Percentiles rank a stretch among this genome's conserved stretches.
These are phyloP conservation scores for Amphipyra tragopoginis DNA, from an alignment of 2,888 invertebrate species.

Conservation along the genomic window DNA sequence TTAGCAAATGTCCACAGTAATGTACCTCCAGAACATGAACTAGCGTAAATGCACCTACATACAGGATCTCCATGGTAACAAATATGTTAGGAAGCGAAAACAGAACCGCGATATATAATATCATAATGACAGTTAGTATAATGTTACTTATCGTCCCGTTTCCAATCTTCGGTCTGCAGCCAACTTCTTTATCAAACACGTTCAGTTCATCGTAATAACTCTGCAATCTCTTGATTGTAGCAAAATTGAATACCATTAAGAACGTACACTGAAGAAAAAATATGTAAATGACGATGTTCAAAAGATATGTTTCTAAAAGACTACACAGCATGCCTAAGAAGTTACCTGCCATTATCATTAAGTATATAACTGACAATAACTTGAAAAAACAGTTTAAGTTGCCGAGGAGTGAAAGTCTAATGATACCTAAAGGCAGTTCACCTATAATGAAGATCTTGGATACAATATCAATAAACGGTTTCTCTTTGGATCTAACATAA, in stretches of 20 bases:
- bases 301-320: conserved; percentile 8
- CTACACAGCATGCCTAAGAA: conserved; percentile 16
- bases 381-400: conserved; percentile 51
- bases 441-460: conserved; percentile 67
- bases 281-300: conserved; percentile 37
- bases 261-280: conserved; percentile 53
- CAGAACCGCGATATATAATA: conserved; percentile 47
- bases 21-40: conserved; percentile 67
- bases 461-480: conserved; percentile 64
- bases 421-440: conserved; percentile 64
- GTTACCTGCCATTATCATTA: conserved; percentile 34
- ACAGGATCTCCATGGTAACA: conserved; percentile 16
- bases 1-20: conserved; percentile 74
- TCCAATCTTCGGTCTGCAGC: conserved; percentile 66
- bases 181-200: conserved; percentile 69
- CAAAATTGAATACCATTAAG: conserved; percentile 57
- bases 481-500: conserved; percentile 61
- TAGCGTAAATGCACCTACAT: conserved; percentile 49
- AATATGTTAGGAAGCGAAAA: conserved; percentile 38
- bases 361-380: conserved; percentile 55
- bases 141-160: conserved; percentile 64
- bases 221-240: conserved; percentile 64
- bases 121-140: conserved; percentile 51
- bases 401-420: conserved; percentile 63
- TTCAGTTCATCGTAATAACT: conserved; percentile 67